phyloP scores from a whole-genome alignment of 92 coral and sea anemone species.

The Palythoa caribaeorum region DNA sequence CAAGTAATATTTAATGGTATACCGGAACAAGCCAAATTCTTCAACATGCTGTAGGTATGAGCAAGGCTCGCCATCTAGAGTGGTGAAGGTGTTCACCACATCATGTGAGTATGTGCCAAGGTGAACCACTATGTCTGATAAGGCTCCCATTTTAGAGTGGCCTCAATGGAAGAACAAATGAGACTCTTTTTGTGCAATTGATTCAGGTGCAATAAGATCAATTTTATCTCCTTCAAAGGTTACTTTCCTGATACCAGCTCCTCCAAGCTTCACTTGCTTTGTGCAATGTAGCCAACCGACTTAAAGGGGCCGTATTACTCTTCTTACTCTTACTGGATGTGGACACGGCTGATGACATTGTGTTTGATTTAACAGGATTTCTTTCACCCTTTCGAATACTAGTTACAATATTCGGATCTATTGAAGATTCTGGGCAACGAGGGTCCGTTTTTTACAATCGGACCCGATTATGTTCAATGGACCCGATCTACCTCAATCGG shows the following conservation, averaged over 20 bases:
- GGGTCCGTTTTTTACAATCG: too few relatives aligned
- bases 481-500: too few relatives aligned
- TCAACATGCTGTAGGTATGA: not conserved
- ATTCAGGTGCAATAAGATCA: not conserved
- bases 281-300: not conserved
- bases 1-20: not conserved
- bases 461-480: too few relatives aligned
- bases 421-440: too few relatives aligned
- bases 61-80: constrained; percentile 3
- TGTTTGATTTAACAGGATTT: not conserved
- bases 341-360: not conserved
- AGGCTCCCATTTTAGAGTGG: constrained; percentile 40
- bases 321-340: constrained; percentile 11
- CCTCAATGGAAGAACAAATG: constrained; percentile 23
- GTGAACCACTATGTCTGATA: not conserved
- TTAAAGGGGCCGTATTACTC: not conserved
- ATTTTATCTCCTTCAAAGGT: constrained; percentile 1
- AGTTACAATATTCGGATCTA: not conserved
- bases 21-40: not conserved
- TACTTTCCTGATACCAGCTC: constrained; percentile 6
- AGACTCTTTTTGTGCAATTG: not conserved
- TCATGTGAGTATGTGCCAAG: not conserved
- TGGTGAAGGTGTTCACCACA: not conserved
- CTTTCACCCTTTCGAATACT: not conserved
- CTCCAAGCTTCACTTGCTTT: not conserved